Percentiles rank a stretch among this genome's conserved stretches.
Conservation (phyloP, 2,113 vertebrate species). For the Reinhardtius hippoglossoides region DNA sequence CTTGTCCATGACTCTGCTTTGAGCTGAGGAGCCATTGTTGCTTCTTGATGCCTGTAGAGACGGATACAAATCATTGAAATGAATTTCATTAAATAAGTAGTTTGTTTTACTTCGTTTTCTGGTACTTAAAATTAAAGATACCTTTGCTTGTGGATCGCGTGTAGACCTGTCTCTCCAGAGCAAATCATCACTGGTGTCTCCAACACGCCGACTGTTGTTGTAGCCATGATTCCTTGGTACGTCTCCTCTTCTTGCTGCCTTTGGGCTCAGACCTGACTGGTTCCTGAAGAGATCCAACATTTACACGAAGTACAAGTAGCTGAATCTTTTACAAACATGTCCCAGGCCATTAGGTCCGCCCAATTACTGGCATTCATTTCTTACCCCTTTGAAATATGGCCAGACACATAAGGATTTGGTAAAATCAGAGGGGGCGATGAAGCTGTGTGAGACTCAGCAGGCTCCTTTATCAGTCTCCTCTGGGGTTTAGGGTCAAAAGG, state of each 20-base stretch:
- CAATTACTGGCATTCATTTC: background rate
- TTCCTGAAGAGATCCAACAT: conserved; percentile 53
- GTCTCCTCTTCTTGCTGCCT: conserved; percentile 15
- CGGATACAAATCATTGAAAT: background rate
- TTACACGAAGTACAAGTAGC: background rate
- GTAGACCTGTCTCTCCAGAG: conserved; percentile 9
- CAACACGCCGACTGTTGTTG: conserved; percentile 36
- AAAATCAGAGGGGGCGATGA: conserved; percentile 15
- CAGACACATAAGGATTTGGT: conserved; percentile 35
- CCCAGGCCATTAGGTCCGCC: background rate
- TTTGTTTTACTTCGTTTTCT: background rate
- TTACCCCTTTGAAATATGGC: conserved; percentile 49
- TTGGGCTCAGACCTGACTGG: conserved; percentile 26
- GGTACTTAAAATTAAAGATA: conserved; percentile 13
- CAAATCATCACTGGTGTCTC: conserved; percentile 31
- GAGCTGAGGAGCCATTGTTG: conserved; percentile 29
- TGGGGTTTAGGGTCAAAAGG: conserved; percentile 31
- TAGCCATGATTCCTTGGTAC: conserved; percentile 44
- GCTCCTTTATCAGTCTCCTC: conserved; percentile 30
- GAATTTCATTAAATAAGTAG: background rate
- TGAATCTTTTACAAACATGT: background rate
- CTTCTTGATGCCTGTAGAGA: conserved; percentile 54
- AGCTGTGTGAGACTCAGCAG: conserved; percentile 5
- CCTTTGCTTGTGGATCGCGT: conserved; percentile 54
- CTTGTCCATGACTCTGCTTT: conserved; percentile 48